phyloP scores from a whole-genome alignment of 2,888 invertebrate species.

The Atrina japonica region DNA sequence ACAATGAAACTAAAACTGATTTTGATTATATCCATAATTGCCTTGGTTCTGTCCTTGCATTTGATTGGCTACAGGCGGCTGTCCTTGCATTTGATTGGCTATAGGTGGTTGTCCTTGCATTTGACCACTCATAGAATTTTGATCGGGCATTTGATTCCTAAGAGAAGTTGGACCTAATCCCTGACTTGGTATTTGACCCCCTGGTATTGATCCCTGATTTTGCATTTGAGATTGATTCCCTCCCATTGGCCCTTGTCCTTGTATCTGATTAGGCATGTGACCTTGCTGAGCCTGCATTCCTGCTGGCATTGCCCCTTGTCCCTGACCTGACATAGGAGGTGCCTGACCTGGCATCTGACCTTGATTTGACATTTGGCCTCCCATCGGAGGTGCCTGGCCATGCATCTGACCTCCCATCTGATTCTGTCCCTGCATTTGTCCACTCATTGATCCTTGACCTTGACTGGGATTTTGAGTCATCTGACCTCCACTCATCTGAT shows the following conservation, averaged over 20 bases:
- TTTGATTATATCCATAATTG: slow-evolving; percentile 16
- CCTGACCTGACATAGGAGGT: slow-evolving; percentile 12
- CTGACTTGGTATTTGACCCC: slow-evolving; percentile 50
- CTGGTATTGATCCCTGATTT: slow-evolving; percentile 42
- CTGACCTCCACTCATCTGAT: slow-evolving; percentile 46
- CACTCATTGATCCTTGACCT: slow-evolving; percentile 46
- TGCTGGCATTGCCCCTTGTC: slow-evolving; percentile 35
- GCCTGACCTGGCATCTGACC: slow-evolving; percentile 38
- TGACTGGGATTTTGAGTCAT: slow-evolving; percentile 39
- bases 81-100: slow-evolving; percentile 19
- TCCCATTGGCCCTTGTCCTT: slow-evolving; percentile 40
- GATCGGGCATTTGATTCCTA: slow-evolving; percentile 5
- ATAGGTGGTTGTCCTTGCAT: slow-evolving; percentile 20
- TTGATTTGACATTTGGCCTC: slow-evolving; percentile 46
- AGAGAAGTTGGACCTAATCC: slow-evolving; percentile 20
- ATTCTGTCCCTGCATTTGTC: slow-evolving; percentile 41
- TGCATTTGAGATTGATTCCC: slow-evolving; percentile 30
- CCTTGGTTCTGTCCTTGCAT: slow-evolving; percentile 25
- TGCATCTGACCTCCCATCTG: slow-evolving; percentile 49
- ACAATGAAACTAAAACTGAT: slow-evolving; percentile 9
- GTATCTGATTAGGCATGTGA: slow-evolving; percentile 45
- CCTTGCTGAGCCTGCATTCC: slow-evolving; percentile 47
- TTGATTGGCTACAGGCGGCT: slow-evolving; percentile 2
- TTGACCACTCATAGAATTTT: slow-evolving; percentile 1
- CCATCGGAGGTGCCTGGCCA: slow-evolving; percentile 30